A percentile compares a stretch with the other conserved stretches of the same genome.
Conservation (phyloP, 2,113 vertebrate genomes). For the Oenanthe oenanthe region DNA sequence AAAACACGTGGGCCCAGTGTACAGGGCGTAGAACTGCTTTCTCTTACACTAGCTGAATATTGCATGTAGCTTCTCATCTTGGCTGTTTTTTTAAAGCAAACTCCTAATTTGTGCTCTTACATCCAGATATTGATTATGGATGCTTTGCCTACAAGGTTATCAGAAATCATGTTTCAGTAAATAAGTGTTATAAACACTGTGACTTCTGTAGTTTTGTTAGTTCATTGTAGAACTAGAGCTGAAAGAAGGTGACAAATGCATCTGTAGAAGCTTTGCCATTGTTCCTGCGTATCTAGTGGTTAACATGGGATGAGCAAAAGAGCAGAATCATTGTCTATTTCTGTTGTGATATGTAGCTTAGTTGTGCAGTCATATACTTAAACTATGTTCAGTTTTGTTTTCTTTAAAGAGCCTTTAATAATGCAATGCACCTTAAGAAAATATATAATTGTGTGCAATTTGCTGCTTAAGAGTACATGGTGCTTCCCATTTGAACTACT, state of each 20-base stretch:
- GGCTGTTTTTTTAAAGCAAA: neutral
- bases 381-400: conserved; percentile 37
- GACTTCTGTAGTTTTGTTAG: neutral
- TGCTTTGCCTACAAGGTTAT: neutral
- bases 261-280: neutral
- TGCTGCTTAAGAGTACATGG: neutral
- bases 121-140: neutral
- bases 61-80: neutral
- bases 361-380: conserved; percentile 34
- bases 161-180: neutral
- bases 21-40: neutral
- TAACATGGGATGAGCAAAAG: neutral
- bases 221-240: neutral
- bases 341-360: neutral
- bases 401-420: conserved; percentile 57
- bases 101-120: neutral
- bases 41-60: neutral
- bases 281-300: neutral
- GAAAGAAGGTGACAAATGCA: neutral
- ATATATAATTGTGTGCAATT: conserved; percentile 47
- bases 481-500: neutral
- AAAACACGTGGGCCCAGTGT: neutral
- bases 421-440: conserved; percentile 64
- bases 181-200: neutral
- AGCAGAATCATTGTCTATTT: conserved; percentile 22